A percentile compares a stretch with the other conserved stretches of the same genome.
These are phyloP conservation scores for Brachionus plicatilis DNA, from an alignment of 1,140 invertebrate species.

Conservation along the genomic window DNA sequence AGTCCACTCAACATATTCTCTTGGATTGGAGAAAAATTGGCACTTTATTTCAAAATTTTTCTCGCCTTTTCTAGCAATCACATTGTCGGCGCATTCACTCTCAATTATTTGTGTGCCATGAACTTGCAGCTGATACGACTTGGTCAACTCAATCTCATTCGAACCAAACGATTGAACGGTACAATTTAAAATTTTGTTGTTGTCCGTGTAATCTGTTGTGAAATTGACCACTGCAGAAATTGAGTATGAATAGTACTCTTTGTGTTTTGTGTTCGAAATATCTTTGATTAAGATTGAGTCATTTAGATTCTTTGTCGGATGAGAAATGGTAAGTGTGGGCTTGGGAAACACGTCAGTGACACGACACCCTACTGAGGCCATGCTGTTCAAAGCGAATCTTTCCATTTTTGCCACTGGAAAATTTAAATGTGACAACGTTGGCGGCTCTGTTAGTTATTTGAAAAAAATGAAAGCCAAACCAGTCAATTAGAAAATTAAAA, in stretches of 20 bases:
- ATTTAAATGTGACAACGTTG: neutral
- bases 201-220: neutral
- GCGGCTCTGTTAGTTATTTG: neutral
- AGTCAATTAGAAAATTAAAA: neutral
- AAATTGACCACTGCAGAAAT: neutral
- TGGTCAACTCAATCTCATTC: neutral
- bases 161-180: neutral
- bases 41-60: slow-evolving; percentile 12
- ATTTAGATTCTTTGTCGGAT: neutral
- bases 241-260: slow-evolving; percentile 16
- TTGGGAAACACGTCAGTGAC: slow-evolving; percentile 27
- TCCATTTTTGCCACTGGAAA: neutral
- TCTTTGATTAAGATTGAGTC: neutral
- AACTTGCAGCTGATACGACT: neutral
- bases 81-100: neutral
- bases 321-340: neutral
- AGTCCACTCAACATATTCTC: neutral
- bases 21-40: slow-evolving; percentile 31
- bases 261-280: slow-evolving; percentile 14
- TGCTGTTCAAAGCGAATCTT: neutral
- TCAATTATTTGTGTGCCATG: slow-evolving; percentile 30
- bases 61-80: neutral
- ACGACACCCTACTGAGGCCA: neutral
- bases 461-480: neutral
- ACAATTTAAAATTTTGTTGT: slow-evolving; percentile 8